Percentiles rank a stretch among this genome's conserved stretches.
Conservation (phyloP, 2,797 vertebrate species). For the Pseudochromis fuscus region DNA sequence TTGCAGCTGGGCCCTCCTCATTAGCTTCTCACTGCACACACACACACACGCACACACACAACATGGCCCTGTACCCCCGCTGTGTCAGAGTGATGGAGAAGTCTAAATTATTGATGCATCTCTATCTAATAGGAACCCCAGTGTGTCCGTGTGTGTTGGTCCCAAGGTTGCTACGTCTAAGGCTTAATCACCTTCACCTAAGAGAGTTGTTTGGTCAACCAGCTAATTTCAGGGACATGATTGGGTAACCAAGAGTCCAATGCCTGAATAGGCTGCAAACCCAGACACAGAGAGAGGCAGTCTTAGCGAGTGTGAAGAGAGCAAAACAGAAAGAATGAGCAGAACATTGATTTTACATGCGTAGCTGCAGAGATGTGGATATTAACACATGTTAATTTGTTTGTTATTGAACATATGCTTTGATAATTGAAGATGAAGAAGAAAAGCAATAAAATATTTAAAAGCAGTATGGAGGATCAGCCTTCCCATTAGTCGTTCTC, state of each 20-base stretch:
- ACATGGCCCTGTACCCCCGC: constrained; percentile 52
- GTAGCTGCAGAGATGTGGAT: neutral
- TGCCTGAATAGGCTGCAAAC: constrained; percentile 9
- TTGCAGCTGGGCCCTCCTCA: constrained; percentile 71
- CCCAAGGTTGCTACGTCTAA: constrained; percentile 23
- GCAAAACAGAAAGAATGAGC: neutral
- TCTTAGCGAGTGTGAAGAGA: neutral
- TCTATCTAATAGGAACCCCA: constrained; percentile 69
- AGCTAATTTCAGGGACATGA: constrained; percentile 59
- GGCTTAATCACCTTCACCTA: constrained; percentile 59
- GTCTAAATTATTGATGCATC: constrained; percentile 81
- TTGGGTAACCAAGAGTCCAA: constrained; percentile 29
- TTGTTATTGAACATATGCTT: constrained; percentile 7
- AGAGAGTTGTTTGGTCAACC: constrained; percentile 58
- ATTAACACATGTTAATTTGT: neutral
- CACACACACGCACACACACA: constrained; percentile 3
- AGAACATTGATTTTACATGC: constrained; percentile 7
- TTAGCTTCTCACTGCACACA: constrained; percentile 50
- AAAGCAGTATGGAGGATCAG: constrained; percentile 5
- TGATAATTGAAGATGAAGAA: neutral
- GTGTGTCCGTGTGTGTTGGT: constrained; percentile 50
- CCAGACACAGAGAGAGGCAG: constrained; percentile 4
- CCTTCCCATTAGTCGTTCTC: constrained; percentile 35
- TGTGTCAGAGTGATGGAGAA: constrained; percentile 73
- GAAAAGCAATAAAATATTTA: constrained; percentile 30